phyloP scores from a whole-genome alignment of 2,113 vertebrate species.

The Xiphorhynchus elegans region DNA sequence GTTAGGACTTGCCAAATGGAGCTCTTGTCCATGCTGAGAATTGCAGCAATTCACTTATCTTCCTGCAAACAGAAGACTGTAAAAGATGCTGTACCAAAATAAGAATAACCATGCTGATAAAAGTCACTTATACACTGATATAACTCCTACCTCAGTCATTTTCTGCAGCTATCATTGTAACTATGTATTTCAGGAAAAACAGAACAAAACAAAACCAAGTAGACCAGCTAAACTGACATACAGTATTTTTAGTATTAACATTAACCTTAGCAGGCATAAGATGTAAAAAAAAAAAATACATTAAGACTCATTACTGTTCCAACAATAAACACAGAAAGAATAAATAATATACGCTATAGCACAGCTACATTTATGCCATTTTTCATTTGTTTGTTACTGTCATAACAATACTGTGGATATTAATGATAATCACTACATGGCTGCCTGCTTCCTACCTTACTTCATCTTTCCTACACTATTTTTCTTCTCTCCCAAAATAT shows the following conservation, averaged over 20 bases:
- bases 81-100: neutral
- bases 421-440: neutral
- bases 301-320: neutral
- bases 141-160: neutral
- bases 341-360: neutral
- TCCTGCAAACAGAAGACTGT: neutral
- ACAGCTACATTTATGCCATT: neutral
- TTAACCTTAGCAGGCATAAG: neutral
- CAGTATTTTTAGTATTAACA: neutral
- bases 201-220: neutral
- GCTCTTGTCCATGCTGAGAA: neutral
- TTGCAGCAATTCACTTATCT: neutral
- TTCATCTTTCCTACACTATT: neutral
- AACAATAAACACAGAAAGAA: neutral
- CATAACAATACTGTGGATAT: neutral
- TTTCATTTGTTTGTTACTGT: neutral
- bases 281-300: neutral
- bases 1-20: neutral
- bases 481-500: neutral
- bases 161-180: neutral
- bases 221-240: neutral
- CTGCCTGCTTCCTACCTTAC: neutral
- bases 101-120: neutral
- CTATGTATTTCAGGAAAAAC: neutral
- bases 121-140: neutral